These are phyloP conservation scores for Eilema sororculum DNA, from an alignment of 2,888 invertebrate genomes.

Conservation along the genomic window DNA sequence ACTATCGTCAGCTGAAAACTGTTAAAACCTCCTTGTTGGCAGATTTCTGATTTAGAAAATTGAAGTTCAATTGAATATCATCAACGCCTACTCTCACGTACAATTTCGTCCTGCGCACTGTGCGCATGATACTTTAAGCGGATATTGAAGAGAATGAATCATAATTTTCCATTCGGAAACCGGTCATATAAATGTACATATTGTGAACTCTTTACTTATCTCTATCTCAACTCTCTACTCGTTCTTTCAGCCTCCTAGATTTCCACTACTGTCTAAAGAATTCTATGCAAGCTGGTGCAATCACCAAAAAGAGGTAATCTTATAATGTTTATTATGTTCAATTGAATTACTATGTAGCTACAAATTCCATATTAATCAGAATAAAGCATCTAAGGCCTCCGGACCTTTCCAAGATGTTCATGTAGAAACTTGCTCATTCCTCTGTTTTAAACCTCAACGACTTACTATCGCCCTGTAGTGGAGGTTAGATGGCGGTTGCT, in stretches of 20 bases:
- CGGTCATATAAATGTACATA: too few species aligned
- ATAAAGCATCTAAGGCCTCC: too few species aligned
- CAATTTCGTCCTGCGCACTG: background rate
- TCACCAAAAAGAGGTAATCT: constrained; percentile 76
- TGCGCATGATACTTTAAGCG: background rate
- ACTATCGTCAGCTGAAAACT: background rate
- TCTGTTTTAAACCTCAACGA: too few species aligned
- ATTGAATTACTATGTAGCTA: too few species aligned
- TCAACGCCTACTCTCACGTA: background rate
- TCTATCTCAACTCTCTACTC: background rate
- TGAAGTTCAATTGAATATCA: background rate
- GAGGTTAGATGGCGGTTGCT: too few species aligned
- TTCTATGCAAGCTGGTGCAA: constrained; percentile 79
- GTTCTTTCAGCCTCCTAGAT: constrained; percentile 74
- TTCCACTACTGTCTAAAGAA: constrained; percentile 68
- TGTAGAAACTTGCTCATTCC: too few species aligned
- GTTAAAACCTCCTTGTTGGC: too few species aligned
- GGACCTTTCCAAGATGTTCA: too few species aligned
- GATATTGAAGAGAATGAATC: background rate
- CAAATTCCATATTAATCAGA: too few species aligned
- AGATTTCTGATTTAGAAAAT: too few species aligned
- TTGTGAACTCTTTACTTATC: too few species aligned
- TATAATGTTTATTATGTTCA: background rate
- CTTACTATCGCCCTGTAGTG: too few species aligned
- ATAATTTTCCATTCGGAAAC: background rate